A percentile compares a stretch with the other conserved stretches of the same genome.
Conservation (phyloP, 2,888 invertebrate species). For the Drosophila colorata region DNA sequence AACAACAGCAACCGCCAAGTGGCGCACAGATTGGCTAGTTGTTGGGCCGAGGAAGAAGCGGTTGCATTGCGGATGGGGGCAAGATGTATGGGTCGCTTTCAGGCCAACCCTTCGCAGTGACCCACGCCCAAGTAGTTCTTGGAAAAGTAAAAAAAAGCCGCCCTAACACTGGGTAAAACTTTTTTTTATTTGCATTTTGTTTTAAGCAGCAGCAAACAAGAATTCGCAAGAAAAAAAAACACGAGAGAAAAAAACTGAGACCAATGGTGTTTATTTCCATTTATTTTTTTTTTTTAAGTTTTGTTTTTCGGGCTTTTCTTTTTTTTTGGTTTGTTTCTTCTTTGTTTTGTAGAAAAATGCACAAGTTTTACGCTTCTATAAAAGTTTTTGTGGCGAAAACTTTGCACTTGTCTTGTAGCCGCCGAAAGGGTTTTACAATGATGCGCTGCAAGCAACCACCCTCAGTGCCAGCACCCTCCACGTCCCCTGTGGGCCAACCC, state of each 20-base stretch:
- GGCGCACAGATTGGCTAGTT: slow-evolving; percentile 32
- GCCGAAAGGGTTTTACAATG: slow-evolving; percentile 81
- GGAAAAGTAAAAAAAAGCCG: slow-evolving; percentile 37
- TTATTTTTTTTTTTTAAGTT: slow-evolving; percentile 18
- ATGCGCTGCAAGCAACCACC: slow-evolving; percentile 64
- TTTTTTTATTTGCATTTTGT: slow-evolving; percentile 80
- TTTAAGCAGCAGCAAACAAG: slow-evolving; percentile 57
- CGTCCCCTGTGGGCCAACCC: background rate
- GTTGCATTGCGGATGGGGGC: slow-evolving; percentile 7
- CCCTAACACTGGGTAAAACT: slow-evolving; percentile 55
- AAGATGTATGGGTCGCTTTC: slow-evolving; percentile 44
- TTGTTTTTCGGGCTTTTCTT: slow-evolving; percentile 4
- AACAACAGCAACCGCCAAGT: slow-evolving; percentile 16
- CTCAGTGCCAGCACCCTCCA: background rate
- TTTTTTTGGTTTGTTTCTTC: slow-evolving; percentile 55
- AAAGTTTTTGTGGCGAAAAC: slow-evolving; percentile 76
- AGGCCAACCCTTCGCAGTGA: slow-evolving; percentile 34
- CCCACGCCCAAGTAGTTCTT: slow-evolving; percentile 58
- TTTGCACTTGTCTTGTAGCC: slow-evolving; percentile 78
- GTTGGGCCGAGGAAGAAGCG: background rate
- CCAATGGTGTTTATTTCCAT: slow-evolving; percentile 59
- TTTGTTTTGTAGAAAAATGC: slow-evolving; percentile 78
- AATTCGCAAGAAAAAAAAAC: slow-evolving; percentile 15
- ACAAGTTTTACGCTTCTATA: slow-evolving; percentile 76
- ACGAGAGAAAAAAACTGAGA: slow-evolving; percentile 42